These are phyloP conservation scores for Orthosia incerta DNA, from an alignment of 2,888 invertebrate species.

Conservation along the genomic window DNA sequence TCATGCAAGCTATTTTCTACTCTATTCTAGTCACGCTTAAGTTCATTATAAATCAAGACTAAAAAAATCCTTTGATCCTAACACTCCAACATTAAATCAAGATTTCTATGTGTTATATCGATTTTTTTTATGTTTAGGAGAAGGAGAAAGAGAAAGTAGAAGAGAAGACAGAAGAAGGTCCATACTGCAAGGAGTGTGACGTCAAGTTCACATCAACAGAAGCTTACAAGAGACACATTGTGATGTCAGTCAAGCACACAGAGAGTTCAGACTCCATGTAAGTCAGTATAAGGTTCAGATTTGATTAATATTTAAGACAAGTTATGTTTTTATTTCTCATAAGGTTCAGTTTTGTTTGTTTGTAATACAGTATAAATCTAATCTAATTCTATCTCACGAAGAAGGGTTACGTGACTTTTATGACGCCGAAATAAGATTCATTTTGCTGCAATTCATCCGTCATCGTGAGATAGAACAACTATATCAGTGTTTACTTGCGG, in stretches of 20 bases:
- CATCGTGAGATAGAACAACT: too few relatives aligned
- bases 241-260: slow-evolving; percentile 81
- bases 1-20: neutral
- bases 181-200: slow-evolving; percentile 84
- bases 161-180: slow-evolving; percentile 67
- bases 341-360: neutral
- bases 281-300: slow-evolving; percentile 16
- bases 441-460: too few relatives aligned
- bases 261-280: slow-evolving; percentile 60
- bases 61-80: too few relatives aligned
- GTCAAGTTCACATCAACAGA: slow-evolving; percentile 82
- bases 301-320: neutral
- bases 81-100: neutral
- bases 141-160: slow-evolving; percentile 58
- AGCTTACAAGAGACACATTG: slow-evolving; percentile 86
- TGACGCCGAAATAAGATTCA: too few relatives aligned
- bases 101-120: neutral
- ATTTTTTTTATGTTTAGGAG: slow-evolving; percentile 50
- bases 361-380: neutral
- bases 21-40: too few relatives aligned
- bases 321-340: too few relatives aligned
- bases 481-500: neutral
- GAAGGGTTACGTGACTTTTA: too few relatives aligned
- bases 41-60: neutral
- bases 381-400: too few relatives aligned